A percentile compares a stretch with the other conserved stretches of the same genome.
These are phyloP conservation scores for Lepetodrilus schrolli DNA, from an alignment of 2,888 invertebrate species.

Conservation along the genomic window DNA sequence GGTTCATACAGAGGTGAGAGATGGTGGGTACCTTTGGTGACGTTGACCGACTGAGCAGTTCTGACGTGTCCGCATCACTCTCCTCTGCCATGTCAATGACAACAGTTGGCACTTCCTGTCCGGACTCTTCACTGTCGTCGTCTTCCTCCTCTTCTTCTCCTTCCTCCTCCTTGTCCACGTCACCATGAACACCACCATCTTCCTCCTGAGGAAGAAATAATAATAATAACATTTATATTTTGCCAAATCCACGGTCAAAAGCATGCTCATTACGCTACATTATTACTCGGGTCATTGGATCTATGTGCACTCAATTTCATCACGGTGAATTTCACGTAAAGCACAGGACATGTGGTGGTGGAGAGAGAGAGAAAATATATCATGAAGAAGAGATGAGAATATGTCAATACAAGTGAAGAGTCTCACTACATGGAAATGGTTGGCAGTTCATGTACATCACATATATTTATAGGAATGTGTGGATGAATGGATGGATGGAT, in stretches of 20 bases:
- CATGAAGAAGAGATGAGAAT: too few species aligned
- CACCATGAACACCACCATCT: slow-evolving; percentile 38
- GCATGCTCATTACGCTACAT: too few species aligned
- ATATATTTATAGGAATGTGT: too few species aligned
- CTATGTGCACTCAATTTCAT: not conserved
- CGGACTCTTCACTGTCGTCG: slow-evolving; percentile 36
- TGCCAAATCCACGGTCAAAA: too few species aligned
- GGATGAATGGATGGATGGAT: too few species aligned
- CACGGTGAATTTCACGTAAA: not conserved
- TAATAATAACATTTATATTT: too few species aligned
- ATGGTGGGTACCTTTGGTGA: slow-evolving; percentile 46
- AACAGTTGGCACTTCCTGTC: slow-evolving; percentile 32
- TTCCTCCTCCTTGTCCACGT: slow-evolving; percentile 46
- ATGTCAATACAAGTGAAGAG: too few species aligned
- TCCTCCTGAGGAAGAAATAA: slow-evolving; percentile 27
- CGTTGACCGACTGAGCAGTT: slow-evolving; percentile 28
- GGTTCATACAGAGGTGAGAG: too few species aligned
- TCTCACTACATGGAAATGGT: too few species aligned
- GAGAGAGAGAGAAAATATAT: slow-evolving; percentile 22
- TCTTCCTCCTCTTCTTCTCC: slow-evolving; percentile 45
- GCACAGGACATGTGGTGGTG: not conserved
- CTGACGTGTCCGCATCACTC: slow-evolving; percentile 27
- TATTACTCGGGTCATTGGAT: too few species aligned
- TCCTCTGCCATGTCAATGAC: slow-evolving; percentile 29
- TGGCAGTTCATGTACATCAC: too few species aligned